Evolutionary conservation across 2,113 vertebrate genomes (phyloP), one percentile per base, ranked within the genome.

Genomic region (Panthera uncia): DNA sequence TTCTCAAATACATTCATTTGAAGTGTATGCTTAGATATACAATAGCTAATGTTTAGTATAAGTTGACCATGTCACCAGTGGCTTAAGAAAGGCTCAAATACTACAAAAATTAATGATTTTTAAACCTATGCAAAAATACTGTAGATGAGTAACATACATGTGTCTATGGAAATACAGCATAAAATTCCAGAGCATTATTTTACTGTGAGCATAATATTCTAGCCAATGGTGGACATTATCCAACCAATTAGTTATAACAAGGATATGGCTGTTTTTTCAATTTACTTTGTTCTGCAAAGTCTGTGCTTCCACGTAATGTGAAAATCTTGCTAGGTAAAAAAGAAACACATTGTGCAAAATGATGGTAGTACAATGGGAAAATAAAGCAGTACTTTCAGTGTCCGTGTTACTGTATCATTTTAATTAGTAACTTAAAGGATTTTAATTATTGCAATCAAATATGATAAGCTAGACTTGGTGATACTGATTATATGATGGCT

Each of bases 361-460:
- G 68, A 80, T 16, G 89, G 87, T 66, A 97, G 82, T 10, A 13
- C 82, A n/a, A 50, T 92, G 88, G 29, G 82, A 68, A 97, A 92
- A 97, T 78, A 96, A 97, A 96, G 78, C 38, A 73, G 55, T 68
- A 90, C 41, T 25, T 94, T 96, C 94, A 69, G 93, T 97, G 91
- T 97, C 81, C 97, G 50, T 83, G 55, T 89, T 78, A 97, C 33
- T 97, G 83, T 76, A 97, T 48, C 45, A 89, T 97, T 98, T 98
- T 98, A 98, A 98, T 98, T 97, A 98, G 96, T 71, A 96, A 91
- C 61, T 94, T 96, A 96, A 88, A 57, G 29, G 74, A 88, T 80
- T 94, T 97, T 93, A 94, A 92, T 93, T 93, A 97, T 94, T 97
- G n/a, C 85, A 97, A 93, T 96, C 92, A 98, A 97, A 96, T 52